Evolutionary conservation across 2,797 vertebrate species (phyloP), one percentile per base, ranked within the genome.

Genomic region (Choloepus didactylus): DNA sequence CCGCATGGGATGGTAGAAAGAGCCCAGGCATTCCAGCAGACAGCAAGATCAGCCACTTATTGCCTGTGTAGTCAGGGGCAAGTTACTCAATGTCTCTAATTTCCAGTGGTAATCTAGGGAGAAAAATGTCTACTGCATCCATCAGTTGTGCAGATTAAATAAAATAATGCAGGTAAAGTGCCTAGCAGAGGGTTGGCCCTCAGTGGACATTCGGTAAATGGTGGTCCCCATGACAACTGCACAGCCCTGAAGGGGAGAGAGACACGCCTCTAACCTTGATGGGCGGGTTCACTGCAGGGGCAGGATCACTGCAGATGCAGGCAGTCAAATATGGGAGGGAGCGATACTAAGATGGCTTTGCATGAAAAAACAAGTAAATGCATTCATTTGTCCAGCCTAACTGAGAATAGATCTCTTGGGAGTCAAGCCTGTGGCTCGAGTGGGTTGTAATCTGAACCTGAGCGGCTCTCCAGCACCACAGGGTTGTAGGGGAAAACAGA

Each of bases 311-410:
- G 12, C 46, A 41, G 49, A 77, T 84, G 73, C 54, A 31, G n/a
- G 51, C 38, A 46, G 95, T 46, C 95, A 82, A 77, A 82, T 46
- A 62, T 2, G 3, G 16, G 76, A 60, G 62, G 0, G n/a, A 76
- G 54, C 8, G 64, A 70, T 8, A 5, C 0, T 6, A 62, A 89
- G 51, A 27, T 1, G 6, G 81, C 59, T 76, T 49, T 76, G 59
- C 89, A 6, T 0, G 51, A n/a, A 82, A 87, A 84, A 83, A 95
- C 96, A 80, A 96, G 96, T 89, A 29, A 82, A 72, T 2, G 73
- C 82, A 84, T 95, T 95, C 96, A 95, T 70, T 92, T 64, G 93
- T 95, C 88, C 60, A 56, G 64, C 0, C 25, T 70, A 81, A 88
- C 46, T 44, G 76, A 69, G 66, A 93, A 62, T 27, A 73, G 56